Conservation (phyloP, 2,888 invertebrate species). For the Listrodromus nycthemerus region DNA sequence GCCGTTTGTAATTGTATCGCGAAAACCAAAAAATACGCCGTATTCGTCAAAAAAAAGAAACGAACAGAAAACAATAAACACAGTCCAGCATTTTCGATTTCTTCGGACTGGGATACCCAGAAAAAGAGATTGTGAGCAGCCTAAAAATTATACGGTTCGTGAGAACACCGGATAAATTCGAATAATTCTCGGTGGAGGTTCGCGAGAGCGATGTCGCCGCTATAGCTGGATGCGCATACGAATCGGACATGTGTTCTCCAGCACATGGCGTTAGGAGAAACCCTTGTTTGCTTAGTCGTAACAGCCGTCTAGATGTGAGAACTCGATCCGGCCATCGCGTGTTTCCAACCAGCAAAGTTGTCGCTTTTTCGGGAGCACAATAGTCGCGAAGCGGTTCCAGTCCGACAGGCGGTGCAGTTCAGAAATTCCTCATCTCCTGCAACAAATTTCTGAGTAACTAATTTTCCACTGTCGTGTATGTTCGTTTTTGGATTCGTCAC, state of each 20-base stretch:
- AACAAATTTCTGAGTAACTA: constrained; percentile 9
- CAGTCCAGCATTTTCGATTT: constrained; percentile 42
- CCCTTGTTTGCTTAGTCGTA: constrained; percentile 43
- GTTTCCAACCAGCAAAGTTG: constrained; percentile 3
- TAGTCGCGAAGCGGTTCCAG: constrained; percentile 21
- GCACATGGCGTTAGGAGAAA: constrained; percentile 40
- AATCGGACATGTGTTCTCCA: constrained; percentile 26
- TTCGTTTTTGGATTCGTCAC: constrained; percentile 27
- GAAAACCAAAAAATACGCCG: constrained; percentile 17
- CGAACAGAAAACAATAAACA: constrained; percentile 15
- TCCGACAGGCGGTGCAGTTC: constrained; percentile 6
- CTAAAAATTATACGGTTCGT: constrained; percentile 53
- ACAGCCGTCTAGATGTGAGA: constrained; percentile 34
- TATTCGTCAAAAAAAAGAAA: constrained; percentile 10
- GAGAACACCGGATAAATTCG: constrained; percentile 51
- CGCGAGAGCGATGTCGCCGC: constrained; percentile 3
- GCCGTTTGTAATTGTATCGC: constrained; percentile 40
- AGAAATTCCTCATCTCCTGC: constrained; percentile 31
- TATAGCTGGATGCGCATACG: constrained; percentile 25
- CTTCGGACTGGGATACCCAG: constrained; percentile 58
- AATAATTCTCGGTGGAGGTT: constrained; percentile 28
- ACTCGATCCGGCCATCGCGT: constrained; percentile 33
- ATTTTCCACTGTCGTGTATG: background rate
- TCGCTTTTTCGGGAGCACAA: constrained; percentile 25
- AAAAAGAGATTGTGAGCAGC: constrained; percentile 58